A percentile compares a stretch with the other conserved stretches of the same genome.
Conservation (phyloP, 2,888 invertebrate genomes). For the Dynastes tityus region DNA sequence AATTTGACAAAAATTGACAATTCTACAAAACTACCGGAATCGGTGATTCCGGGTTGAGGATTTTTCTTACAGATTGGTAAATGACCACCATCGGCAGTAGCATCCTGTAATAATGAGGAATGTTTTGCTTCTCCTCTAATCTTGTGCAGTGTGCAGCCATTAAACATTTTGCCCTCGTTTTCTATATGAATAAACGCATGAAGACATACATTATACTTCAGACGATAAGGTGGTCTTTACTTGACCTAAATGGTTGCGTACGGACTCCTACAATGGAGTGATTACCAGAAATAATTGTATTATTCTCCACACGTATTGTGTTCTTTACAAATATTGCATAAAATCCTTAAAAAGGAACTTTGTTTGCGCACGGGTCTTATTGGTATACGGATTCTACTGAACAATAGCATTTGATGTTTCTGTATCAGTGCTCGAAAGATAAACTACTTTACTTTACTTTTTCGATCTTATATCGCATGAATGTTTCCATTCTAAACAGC, state of each 20-base stretch:
- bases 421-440: slow-evolving; percentile 6
- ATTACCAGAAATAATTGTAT: slow-evolving; percentile 51
- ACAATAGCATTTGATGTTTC: slow-evolving; percentile 27
- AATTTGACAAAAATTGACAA: too few relatives aligned
- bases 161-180: too few relatives aligned
- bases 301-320: slow-evolving; percentile 33
- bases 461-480: not conserved
- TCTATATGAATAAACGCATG: too few relatives aligned
- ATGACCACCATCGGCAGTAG: too few relatives aligned
- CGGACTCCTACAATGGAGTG: slow-evolving; percentile 13
- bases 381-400: slow-evolving; percentile 25
- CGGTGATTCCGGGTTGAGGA: too few relatives aligned
- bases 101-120: too few relatives aligned
- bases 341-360: slow-evolving; percentile 25
- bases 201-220: too few relatives aligned
- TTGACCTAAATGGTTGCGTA: slow-evolving; percentile 1
- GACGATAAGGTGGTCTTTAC: not conserved
- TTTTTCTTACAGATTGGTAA: too few relatives aligned
- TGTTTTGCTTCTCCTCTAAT: too few relatives aligned
- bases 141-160: too few relatives aligned
- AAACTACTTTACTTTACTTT: not conserved
- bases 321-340: slow-evolving; percentile 19
- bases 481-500: not conserved
- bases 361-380: slow-evolving; percentile 29
- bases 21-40: too few relatives aligned